Percentiles rank a stretch among this genome's conserved stretches.
Evolutionary conservation across 2,797 vertebrate genomes (phyloP).

Genomic region (Acanthiza pusilla): DNA sequence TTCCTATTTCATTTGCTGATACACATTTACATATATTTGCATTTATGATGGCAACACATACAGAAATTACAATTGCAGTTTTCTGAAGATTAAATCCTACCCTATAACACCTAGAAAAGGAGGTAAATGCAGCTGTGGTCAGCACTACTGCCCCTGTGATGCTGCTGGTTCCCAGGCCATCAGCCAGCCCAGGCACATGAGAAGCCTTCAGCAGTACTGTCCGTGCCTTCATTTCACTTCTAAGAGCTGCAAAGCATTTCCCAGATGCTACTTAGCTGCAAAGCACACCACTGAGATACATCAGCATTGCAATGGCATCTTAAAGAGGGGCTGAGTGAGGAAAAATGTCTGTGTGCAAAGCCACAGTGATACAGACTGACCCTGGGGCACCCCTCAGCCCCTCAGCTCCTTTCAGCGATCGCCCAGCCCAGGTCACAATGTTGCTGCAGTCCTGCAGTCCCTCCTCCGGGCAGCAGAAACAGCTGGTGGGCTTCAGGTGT

Average conservation of each 20-base stretch:
- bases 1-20: constrained; percentile 31
- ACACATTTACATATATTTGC: constrained; percentile 16
- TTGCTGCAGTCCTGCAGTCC: background rate
- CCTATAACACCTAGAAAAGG: too few species aligned
- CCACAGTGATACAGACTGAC: background rate
- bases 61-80: constrained; percentile 16
- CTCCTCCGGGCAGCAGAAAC: background rate
- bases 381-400: background rate
- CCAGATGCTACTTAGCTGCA: background rate
- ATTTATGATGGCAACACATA: constrained; percentile 53
- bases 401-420: background rate
- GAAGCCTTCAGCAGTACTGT: background rate
- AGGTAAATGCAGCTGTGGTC: background rate
- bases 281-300: background rate
- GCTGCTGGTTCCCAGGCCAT: background rate
- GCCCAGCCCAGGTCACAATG: background rate
- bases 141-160: background rate
- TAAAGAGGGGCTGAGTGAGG: background rate
- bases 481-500: background rate
- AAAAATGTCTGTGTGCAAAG: background rate
- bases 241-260: background rate
- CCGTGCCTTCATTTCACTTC: background rate
- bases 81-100: background rate
- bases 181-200: background rate
- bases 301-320: background rate